Percentiles rank a stretch among this genome's conserved stretches.
These are phyloP conservation scores for Nannoperca obscura DNA, from an alignment of 2,797 vertebrate species.

Conservation along the genomic window DNA sequence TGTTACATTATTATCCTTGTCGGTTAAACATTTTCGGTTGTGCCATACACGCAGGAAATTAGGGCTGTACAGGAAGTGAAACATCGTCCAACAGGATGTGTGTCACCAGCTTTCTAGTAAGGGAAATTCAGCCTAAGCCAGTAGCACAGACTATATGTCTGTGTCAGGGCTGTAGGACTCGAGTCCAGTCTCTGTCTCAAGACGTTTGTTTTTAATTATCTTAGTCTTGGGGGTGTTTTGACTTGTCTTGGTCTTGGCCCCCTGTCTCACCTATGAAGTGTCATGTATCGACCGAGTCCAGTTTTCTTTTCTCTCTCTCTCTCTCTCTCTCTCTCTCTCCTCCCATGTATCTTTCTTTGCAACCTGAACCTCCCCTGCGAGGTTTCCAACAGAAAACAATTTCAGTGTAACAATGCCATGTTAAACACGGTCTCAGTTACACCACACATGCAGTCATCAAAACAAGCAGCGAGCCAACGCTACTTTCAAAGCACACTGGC, in stretches of 20 bases:
- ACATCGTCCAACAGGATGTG: conserved; percentile 38
- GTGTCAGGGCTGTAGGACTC: conserved; percentile 14
- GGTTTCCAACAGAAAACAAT: background rate
- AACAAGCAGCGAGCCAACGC: background rate
- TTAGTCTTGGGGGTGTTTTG: background rate
- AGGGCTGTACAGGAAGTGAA: conserved; percentile 34
- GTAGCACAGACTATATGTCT: conserved; percentile 8
- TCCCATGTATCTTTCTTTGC: background rate
- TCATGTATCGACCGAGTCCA: background rate
- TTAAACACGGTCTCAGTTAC: background rate
- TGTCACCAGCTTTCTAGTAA: conserved; percentile 39
- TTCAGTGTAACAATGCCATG: background rate
- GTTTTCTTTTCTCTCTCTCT: background rate
- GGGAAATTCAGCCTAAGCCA: conserved; percentile 25
- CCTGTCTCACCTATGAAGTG: background rate
- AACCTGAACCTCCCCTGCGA: background rate
- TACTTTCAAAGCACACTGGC: background rate
- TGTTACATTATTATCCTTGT: conserved; percentile 26
- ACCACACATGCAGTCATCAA: background rate
- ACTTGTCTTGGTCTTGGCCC: background rate
- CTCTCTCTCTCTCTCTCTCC: background rate
- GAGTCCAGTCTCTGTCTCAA: background rate
- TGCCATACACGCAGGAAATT: conserved; percentile 39
- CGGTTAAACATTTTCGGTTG: conserved; percentile 23
- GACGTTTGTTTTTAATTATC: background rate